Conservation (phyloP, 2,888 invertebrate genomes). For the Leuctra nigra region DNA sequence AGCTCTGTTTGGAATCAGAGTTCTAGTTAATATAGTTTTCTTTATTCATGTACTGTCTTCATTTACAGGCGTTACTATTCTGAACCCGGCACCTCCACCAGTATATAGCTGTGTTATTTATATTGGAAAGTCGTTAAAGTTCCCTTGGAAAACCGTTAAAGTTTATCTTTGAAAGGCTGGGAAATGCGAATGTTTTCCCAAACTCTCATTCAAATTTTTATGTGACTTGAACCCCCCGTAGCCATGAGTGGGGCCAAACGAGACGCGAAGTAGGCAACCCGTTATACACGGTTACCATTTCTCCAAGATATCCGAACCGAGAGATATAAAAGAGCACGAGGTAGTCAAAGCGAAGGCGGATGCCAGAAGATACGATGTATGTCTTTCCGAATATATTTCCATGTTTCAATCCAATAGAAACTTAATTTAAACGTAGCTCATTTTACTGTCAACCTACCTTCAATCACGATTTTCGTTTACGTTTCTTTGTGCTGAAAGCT, state of each 20-base stretch:
- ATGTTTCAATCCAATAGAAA: constrained; percentile 2
- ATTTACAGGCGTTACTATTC: too few relatives aligned
- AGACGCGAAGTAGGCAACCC: not conserved
- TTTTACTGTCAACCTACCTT: too few relatives aligned
- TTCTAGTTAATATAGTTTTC: too few relatives aligned
- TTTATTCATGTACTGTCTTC: too few relatives aligned
- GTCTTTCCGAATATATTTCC: constrained; percentile 1
- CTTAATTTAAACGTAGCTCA: not conserved
- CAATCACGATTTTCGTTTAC: not conserved
- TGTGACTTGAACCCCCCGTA: not conserved
- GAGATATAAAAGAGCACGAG: not conserved
- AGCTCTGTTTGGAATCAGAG: too few relatives aligned
- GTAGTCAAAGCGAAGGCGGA: too few relatives aligned
- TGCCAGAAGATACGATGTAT: too few relatives aligned
- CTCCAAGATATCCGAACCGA: not conserved
- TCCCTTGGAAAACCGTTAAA: too few relatives aligned
- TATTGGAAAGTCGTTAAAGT: too few relatives aligned
- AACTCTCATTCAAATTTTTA: constrained; percentile 2
- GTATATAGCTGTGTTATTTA: too few relatives aligned
- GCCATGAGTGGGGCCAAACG: not conserved
- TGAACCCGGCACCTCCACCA: too few relatives aligned
- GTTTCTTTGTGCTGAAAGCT: constrained; percentile 12
- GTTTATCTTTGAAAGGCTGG: too few relatives aligned
- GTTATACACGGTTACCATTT: not conserved
- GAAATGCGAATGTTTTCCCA: constrained; percentile 8